These are phyloP conservation scores for Furcula furcula DNA, from an alignment of 2,888 invertebrate species.

Conservation along the genomic window DNA sequence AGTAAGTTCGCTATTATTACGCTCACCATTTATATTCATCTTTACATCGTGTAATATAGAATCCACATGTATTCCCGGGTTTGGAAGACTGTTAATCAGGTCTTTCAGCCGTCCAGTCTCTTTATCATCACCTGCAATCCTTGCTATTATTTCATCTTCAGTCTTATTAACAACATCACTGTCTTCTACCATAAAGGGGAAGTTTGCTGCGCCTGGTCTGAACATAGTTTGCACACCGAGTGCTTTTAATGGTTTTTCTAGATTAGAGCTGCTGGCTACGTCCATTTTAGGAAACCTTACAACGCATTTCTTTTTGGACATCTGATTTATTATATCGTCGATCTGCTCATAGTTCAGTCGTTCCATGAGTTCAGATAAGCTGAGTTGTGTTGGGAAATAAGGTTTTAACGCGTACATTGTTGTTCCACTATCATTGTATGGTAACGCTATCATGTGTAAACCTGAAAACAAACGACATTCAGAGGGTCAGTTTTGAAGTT, in stretches of 20 bases:
- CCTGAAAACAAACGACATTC: conserved; percentile 58
- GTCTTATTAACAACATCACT: conserved; percentile 35
- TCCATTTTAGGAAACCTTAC: conserved; percentile 88
- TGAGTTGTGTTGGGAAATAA: conserved; percentile 49
- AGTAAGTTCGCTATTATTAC: too few species aligned
- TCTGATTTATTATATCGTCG: conserved; percentile 69
- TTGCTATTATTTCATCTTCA: conserved; percentile 44
- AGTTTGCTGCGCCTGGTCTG: conserved; percentile 81
- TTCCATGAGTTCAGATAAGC: conserved; percentile 70
- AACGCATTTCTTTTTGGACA: conserved; percentile 71
- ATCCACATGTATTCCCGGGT: conserved; percentile 84
- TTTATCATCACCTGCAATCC: conserved; percentile 33
- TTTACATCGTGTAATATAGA: conserved; percentile 85
- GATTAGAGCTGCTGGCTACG: conserved; percentile 79
- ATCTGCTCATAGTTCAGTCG: conserved; percentile 71
- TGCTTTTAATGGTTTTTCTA: conserved; percentile 77
- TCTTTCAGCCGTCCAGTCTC: conserved; percentile 34
- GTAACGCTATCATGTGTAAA: conserved; percentile 85
- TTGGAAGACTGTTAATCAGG: conserved; percentile 55
- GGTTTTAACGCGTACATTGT: conserved; percentile 87
- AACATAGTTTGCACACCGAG: conserved; percentile 86
- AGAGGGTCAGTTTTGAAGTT: too few species aligned
- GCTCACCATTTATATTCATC: conserved; percentile 80
- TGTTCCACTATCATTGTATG: conserved; percentile 85
- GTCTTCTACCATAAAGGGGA: conserved; percentile 82